These are phyloP conservation scores for Tragelaphus strepsiceros DNA, from an alignment of 2,113 vertebrate genomes.

Conservation along the genomic window DNA sequence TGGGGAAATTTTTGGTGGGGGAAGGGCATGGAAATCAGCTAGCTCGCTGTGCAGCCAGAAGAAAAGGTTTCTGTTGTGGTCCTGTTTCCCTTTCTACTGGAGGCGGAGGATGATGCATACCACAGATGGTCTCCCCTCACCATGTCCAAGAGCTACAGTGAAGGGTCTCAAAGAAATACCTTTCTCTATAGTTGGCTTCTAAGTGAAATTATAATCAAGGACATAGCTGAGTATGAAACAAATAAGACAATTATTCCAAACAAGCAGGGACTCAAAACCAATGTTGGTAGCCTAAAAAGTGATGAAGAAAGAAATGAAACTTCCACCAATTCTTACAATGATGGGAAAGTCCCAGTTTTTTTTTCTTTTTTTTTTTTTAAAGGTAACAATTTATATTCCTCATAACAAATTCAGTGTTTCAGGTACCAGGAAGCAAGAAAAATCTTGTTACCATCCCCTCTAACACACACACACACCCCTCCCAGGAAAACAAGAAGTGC, in stretches of 20 bases:
- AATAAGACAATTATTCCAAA: not conserved
- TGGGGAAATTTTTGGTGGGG: conserved; percentile 1
- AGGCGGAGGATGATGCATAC: too few species aligned
- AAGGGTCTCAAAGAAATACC: not conserved
- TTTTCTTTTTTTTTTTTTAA: not conserved
- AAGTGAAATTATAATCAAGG: not conserved
- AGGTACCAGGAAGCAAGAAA: not conserved
- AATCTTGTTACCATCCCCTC: not conserved
- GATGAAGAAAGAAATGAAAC: not conserved
- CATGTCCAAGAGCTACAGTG: not conserved
- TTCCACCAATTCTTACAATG: not conserved
- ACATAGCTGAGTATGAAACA: not conserved
- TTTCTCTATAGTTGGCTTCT: not conserved
- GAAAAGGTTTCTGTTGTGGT: not conserved
- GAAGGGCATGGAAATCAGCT: not conserved
- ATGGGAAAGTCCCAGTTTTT: not conserved
- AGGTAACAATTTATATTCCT: not conserved
- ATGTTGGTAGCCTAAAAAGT: not conserved
- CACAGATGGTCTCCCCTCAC: not conserved
- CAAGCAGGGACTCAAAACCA: not conserved
- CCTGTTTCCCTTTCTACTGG: not conserved
- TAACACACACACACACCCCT: not conserved
- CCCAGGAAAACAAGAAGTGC: not conserved
- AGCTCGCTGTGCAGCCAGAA: not conserved
- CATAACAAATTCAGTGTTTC: not conserved